Percentiles rank a stretch among this genome's conserved stretches.
Evolutionary conservation across 1,140 invertebrate genomes (phyloP).

Genomic region (Orius insidiosus): DNA sequence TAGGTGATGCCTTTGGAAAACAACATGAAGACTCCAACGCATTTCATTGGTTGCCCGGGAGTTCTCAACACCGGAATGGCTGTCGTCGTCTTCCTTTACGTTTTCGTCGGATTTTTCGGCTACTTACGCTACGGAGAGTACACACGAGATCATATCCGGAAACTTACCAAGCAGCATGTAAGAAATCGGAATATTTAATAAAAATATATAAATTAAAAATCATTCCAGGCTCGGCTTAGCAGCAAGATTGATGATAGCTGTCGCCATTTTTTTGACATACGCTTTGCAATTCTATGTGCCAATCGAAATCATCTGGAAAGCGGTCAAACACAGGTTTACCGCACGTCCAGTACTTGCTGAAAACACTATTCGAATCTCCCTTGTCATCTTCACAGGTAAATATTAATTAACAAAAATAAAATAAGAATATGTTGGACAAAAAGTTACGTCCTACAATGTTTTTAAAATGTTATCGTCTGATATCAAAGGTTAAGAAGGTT

Average conservation of each 20-base stretch:
- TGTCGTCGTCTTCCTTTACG: conserved; percentile 66
- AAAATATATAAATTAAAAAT: no score
- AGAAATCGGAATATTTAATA: no score
- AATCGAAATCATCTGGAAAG: conserved; percentile 59
- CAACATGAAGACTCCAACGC: conserved; percentile 66
- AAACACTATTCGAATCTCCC: no score
- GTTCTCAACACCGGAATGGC: conserved; percentile 80
- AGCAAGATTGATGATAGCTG: conserved; percentile 72
- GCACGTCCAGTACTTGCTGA: neutral
- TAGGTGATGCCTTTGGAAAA: conserved; percentile 81
- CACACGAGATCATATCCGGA: conserved; percentile 56
- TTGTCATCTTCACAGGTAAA: no score
- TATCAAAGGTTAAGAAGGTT: no score
- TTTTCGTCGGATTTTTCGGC: conserved; percentile 73
- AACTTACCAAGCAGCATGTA: no score
- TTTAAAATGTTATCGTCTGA: no score
- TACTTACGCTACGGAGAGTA: conserved; percentile 60
- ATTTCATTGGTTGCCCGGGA: conserved; percentile 66
- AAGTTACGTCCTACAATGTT: no score
- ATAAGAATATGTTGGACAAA: no score
- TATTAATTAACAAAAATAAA: no score
- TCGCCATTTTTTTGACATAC: conserved; percentile 84
- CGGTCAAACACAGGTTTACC: conserved; percentile 32
- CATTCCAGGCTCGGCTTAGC: no score
- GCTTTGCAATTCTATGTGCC: conserved; percentile 94